Percentiles rank a stretch among this genome's conserved stretches.
These are phyloP conservation scores for Hyles lineata DNA, from an alignment of 2,888 invertebrate genomes.

Conservation along the genomic window DNA sequence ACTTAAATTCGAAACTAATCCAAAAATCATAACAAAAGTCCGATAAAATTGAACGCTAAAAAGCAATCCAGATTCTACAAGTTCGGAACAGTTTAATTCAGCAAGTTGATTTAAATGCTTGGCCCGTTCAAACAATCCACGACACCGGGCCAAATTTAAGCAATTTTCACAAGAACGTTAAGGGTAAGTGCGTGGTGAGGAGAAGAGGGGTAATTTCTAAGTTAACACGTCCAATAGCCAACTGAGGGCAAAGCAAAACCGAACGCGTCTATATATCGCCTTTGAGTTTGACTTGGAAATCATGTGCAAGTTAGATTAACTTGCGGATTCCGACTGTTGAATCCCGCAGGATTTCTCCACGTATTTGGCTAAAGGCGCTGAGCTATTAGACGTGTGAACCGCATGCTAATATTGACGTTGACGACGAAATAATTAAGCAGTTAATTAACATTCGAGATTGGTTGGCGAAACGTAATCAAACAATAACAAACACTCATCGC, in stretches of 20 bases:
- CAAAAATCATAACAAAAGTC: neutral
- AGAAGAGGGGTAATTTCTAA: neutral
- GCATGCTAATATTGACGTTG: too few relatives aligned
- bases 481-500: neutral
- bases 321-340: slow-evolving; percentile 22
- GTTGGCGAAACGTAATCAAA: neutral
- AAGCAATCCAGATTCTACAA: neutral
- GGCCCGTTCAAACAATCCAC: neutral
- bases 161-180: neutral
- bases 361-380: too few relatives aligned
- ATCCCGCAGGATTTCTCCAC: neutral
- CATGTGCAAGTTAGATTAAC: slow-evolving; percentile 43
- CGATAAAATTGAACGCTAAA: neutral
- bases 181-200: neutral
- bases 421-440: neutral
- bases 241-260: neutral
- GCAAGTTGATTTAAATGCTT: neutral
- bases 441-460: neutral
- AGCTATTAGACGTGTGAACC: too few relatives aligned
- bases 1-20: neutral
- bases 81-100: neutral
- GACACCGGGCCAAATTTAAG: neutral
- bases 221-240: neutral
- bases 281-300: slow-evolving; percentile 41
- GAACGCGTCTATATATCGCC: neutral